A percentile compares a stretch with the other conserved stretches of the same genome.
Evolutionary conservation across 2,888 invertebrate genomes (phyloP).

Genomic region (Sphaerophoria taeniata): DNA sequence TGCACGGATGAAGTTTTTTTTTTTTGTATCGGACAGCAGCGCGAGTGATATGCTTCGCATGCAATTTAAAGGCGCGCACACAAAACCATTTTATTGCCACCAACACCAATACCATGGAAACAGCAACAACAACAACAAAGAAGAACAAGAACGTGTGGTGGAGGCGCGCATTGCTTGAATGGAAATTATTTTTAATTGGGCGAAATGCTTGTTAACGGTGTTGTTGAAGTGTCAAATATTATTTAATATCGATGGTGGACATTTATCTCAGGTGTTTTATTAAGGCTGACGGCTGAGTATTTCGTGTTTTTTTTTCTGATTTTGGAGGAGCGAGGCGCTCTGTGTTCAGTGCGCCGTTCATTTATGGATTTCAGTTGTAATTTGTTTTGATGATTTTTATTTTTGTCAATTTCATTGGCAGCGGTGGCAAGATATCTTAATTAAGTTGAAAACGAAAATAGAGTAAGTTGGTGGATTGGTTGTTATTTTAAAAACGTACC

Average conservation of each 20-base stretch:
- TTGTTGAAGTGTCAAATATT: conserved; percentile 75
- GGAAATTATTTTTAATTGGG: conserved; percentile 75
- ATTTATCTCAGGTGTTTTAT: conserved; percentile 63
- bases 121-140: conserved; percentile 31
- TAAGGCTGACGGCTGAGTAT: too few species aligned
- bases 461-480: background rate
- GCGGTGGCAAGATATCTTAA: conserved; percentile 71
- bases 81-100: conserved; percentile 42
- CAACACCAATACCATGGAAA: conserved; percentile 3
- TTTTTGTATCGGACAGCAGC: conserved; percentile 35
- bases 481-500: background rate
- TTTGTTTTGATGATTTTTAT: conserved; percentile 72
- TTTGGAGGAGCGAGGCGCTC: conserved; percentile 1
- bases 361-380: conserved; percentile 69
- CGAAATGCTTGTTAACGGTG: conserved; percentile 74
- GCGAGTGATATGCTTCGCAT: conserved; percentile 33
- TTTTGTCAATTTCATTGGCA: conserved; percentile 48
- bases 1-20: conserved; percentile 40
- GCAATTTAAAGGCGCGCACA: conserved; percentile 41
- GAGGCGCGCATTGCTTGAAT: conserved; percentile 57
- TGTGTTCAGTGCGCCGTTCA: conserved; percentile 27
- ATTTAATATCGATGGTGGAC: conserved; percentile 74
- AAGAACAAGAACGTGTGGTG: conserved; percentile 12
- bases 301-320: conserved; percentile 16
- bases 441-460: conserved; percentile 47